Evolutionary conservation across 2,113 vertebrate genomes (phyloP), one percentile per base, ranked within the genome.

Genomic region (Procavia capensis): DNA sequence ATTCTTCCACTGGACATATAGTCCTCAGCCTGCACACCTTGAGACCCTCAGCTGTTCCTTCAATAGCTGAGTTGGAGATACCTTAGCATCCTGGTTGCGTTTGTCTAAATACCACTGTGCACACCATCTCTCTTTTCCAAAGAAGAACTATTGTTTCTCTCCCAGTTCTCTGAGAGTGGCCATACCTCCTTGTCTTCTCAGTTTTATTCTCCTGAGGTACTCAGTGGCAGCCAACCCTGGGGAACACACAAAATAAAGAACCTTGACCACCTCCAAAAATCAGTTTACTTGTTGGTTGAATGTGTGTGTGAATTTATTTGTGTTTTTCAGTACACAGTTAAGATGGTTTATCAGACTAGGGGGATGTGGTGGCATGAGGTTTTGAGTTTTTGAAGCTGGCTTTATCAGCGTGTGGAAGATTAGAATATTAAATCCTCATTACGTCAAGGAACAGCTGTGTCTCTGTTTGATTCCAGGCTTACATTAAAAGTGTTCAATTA

Each of bases 361-460:
- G 54, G 36, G 22, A 76, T 66, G 43, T 36, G 29, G 61, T 19
- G 19, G 41, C 27, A 1, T 22, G 24, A 59, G 11, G n/a, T 36
- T 66, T 79, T 34, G 61, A 74, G 57, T 24, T 83, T 94, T 59
- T 84, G 97, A 97, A 97, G 96, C 92, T 97, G 97, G 95, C 93
- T 98, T 96, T 97, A 92, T 97, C 93, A 89, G 97, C 97, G 92
- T 96, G 97, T 85, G 95, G 96, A 92, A 95, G 96, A 94, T 97
- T 97, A 96, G 95, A 97, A 86, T 96, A 91, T 93, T 97, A 97
- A 97, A 97, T 96, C 79, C 94, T 97, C 85, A 97, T 97, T 95
- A 94, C 87, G 88, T 95, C 90, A 95, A 85, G 83, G 57, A 97
- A 96, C 97, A 98, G 97, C 97, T 97, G 96, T 91, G 92, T 74